These are phyloP conservation scores for Gila robusta DNA, from an alignment of 2,797 vertebrate species.

Conservation along the genomic window DNA sequence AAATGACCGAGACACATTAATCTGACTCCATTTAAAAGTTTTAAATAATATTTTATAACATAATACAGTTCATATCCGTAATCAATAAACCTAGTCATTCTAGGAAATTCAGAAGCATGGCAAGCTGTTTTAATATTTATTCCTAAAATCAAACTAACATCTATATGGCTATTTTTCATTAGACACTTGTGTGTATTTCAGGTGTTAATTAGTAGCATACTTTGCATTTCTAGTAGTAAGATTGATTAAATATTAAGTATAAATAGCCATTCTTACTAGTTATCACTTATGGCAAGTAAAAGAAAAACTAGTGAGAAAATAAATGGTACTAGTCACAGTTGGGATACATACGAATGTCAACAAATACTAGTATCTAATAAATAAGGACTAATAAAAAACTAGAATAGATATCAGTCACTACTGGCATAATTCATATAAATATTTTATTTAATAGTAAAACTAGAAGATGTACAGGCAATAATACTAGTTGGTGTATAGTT, in stretches of 20 bases:
- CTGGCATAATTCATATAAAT: not conserved
- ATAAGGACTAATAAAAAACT: not conserved
- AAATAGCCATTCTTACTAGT: not conserved
- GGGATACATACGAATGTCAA: not conserved
- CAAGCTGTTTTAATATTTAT: slow-evolving; percentile 17
- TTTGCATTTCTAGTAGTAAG: not conserved
- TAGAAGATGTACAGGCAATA: not conserved
- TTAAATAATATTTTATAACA: not conserved
- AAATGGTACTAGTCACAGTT: not conserved
- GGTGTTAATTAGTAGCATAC: not conserved
- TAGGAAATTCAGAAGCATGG: slow-evolving; percentile 1
- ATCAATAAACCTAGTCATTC: slow-evolving; percentile 15
- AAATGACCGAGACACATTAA: not conserved
- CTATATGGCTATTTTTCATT: not conserved
- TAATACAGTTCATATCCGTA: not conserved
- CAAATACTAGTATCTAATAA: not conserved
- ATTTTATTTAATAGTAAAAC: not conserved
- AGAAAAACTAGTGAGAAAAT: not conserved
- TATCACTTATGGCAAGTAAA: not conserved
- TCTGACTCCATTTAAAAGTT: not conserved
- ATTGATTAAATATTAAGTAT: not conserved
- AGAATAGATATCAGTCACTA: not conserved
- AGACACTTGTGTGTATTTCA: not conserved
- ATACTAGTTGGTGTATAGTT: not conserved
- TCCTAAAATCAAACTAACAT: not conserved